Base-by-base conservation (phyloP, 2,113 vertebrate genomes). In the Jacana jacana region DNA sequence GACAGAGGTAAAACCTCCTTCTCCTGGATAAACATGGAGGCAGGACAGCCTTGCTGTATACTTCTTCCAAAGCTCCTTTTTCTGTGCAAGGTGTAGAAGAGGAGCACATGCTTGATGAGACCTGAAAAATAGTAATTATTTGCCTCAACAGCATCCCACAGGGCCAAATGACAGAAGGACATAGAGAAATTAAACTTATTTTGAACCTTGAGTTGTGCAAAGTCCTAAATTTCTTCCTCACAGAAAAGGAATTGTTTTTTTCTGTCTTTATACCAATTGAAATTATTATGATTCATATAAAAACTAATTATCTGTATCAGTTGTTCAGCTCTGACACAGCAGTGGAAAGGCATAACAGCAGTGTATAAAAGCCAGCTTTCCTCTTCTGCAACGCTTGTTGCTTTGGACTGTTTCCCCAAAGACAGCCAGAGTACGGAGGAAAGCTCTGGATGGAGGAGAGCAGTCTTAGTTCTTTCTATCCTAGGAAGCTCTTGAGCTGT, bases 101-200 rank as follows among this genome's bases (percentile, higher is more conserved):
- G 35, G 35, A 85, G 20, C 0, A 4, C 22, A 49, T 46, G 14
- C 17, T 1, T 0, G 30, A 58, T 78, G n/a, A 76, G 20, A 80
- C 2, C 3, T 31, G 20, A 89, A 65, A 3, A 72, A 42, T 14
- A 52, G 16, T 37, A 72, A 77, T 83, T 86, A 11, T 83, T 87
- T 82, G 28, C 13, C 70, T 24, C 30, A 75, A 8, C 17, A 68
- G 27, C 2, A 13, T 91, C 17, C 6, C 20, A 65, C 39, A 17
- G 28, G 27, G 42, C 17, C 7, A 72, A 89, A 82, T 64, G 25
- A 54, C 73, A 46, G 8, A 52, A 61, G 27, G 30, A 64, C 19
- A 30, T 51, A 37, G 1, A 91, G 46, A 88, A 85, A 85, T 76
- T 23, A 69, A 18, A 71, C 5, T 4, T 77, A 55, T 76, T 89